Percentiles rank a stretch among this genome's conserved stretches.
Conservation (phyloP, 2,888 invertebrate genomes). For the Paralinhomoeus sp. region DNA sequence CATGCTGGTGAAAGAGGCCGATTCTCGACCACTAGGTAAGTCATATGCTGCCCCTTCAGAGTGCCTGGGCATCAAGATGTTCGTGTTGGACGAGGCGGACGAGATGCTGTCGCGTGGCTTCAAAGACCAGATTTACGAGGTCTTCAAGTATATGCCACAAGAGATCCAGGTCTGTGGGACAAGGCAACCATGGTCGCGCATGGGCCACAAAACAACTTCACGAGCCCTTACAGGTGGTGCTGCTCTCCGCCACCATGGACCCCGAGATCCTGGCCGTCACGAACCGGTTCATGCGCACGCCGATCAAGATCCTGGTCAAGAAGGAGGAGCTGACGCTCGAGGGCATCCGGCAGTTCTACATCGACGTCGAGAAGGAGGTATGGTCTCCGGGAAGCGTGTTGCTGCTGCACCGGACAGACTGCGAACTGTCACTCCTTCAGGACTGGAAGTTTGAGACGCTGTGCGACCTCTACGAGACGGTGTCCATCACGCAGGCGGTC, state of each 20-base stretch:
- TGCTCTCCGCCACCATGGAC: conserved; percentile 97
- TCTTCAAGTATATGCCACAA: conserved; percentile 67
- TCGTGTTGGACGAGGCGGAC: conserved; percentile 95
- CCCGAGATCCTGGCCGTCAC: conserved; percentile 90
- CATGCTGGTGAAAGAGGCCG: too few species aligned
- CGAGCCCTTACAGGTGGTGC: conserved; percentile 40
- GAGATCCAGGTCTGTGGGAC: conserved; percentile 60
- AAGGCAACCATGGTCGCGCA: background rate
- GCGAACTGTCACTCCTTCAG: conserved; percentile 17
- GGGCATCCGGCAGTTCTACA: conserved; percentile 91
- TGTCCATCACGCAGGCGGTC: too few species aligned
- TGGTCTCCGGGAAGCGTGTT: too few species aligned
- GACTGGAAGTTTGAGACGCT: conserved; percentile 46
- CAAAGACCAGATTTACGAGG: conserved; percentile 98
- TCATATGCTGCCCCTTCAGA: conserved; percentile 26
- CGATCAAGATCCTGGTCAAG: conserved; percentile 85
- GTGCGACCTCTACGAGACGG: conserved; percentile 85
- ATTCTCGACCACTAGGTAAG: too few species aligned
- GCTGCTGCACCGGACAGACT: too few species aligned
- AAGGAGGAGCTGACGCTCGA: conserved; percentile 83
- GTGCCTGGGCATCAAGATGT: conserved; percentile 71
- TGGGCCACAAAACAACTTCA: background rate
- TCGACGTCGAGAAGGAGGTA: conserved; percentile 71
- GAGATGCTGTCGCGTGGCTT: conserved; percentile 99
- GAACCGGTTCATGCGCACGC: conserved; percentile 85